Percentiles rank a stretch among this genome's conserved stretches.
Evolutionary conservation across 2,113 vertebrate species (phyloP).

Genomic region (Natator depressus): DNA sequence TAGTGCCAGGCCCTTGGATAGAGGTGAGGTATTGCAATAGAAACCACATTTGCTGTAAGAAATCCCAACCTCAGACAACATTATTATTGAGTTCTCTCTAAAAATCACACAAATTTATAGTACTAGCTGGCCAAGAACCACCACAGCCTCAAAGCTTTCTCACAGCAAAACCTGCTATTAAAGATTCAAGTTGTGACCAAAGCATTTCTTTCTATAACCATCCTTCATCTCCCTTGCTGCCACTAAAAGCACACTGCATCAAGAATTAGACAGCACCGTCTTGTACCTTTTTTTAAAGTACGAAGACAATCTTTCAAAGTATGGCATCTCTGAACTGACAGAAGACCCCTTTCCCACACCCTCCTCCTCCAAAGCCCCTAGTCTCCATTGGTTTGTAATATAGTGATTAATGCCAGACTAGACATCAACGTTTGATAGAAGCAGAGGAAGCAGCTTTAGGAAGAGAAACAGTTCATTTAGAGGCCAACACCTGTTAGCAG

Average conservation of each 20-base stretch:
- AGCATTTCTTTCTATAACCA: neutral
- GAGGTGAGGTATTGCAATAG: conserved; percentile 12
- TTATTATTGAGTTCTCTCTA: conserved; percentile 24
- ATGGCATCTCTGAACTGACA: neutral
- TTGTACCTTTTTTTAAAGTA: neutral
- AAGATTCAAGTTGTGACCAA: conserved; percentile 7
- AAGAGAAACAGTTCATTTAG: neutral
- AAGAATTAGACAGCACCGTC: neutral
- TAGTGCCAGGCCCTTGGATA: conserved; percentile 10
- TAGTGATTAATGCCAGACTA: neutral
- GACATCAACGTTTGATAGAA: neutral
- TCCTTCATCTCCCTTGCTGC: neutral
- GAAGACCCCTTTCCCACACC: neutral
- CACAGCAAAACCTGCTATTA: conserved; percentile 15
- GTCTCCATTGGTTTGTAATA: neutral
- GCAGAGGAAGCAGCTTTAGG: neutral
- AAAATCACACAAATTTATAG: conserved; percentile 30
- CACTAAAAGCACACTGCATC: neutral
- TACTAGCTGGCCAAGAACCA: conserved; percentile 36
- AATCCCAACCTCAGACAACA: neutral
- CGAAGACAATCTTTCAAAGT: neutral
- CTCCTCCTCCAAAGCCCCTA: neutral
- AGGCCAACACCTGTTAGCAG: neutral
- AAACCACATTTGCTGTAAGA: conserved; percentile 38
- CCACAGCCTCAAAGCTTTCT: conserved; percentile 42